These are phyloP conservation scores for Athripsodes cinereus DNA, from an alignment of 2,888 invertebrate genomes.

Conservation along the genomic window DNA sequence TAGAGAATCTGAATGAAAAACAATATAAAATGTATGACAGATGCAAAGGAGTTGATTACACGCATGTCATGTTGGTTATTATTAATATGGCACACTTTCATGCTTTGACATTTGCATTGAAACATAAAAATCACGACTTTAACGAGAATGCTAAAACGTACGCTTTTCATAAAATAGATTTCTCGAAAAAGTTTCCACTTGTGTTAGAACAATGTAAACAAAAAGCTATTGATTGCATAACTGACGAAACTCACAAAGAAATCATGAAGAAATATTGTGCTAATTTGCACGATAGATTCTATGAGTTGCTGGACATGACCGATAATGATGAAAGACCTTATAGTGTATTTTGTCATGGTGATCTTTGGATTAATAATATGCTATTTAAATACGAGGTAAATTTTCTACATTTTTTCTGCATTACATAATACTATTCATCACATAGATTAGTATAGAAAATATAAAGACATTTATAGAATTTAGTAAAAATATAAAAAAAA, in stretches of 20 bases:
- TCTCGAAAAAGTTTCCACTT: not conserved
- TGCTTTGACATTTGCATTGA: constrained; percentile 10
- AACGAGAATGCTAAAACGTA: not conserved
- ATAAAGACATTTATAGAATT: no score
- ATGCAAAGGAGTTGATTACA: not conserved
- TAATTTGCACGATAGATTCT: not conserved
- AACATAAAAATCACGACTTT: not conserved
- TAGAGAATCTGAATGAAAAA: not conserved
- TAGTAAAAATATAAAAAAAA: no score
- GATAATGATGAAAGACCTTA: constrained; percentile 4
- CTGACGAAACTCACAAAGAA: not conserved
- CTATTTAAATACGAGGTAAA: constrained; percentile 30
- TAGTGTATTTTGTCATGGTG: constrained; percentile 30
- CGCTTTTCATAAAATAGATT: not conserved
- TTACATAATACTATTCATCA: no score
- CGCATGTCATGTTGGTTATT: constrained; percentile 4
- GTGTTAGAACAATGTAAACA: not conserved
- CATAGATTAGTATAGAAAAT: no score
- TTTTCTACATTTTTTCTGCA: no score
- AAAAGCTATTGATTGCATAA: not conserved
- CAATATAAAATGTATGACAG: not conserved
- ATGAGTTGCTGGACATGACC: constrained; percentile 6
- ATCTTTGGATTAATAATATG: constrained; percentile 31
- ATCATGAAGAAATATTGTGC: constrained; percentile 8
- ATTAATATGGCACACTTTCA: constrained; percentile 9